These are phyloP conservation scores for Anniella stebbinsi DNA, from an alignment of 2,797 vertebrate genomes.

Conservation along the genomic window DNA sequence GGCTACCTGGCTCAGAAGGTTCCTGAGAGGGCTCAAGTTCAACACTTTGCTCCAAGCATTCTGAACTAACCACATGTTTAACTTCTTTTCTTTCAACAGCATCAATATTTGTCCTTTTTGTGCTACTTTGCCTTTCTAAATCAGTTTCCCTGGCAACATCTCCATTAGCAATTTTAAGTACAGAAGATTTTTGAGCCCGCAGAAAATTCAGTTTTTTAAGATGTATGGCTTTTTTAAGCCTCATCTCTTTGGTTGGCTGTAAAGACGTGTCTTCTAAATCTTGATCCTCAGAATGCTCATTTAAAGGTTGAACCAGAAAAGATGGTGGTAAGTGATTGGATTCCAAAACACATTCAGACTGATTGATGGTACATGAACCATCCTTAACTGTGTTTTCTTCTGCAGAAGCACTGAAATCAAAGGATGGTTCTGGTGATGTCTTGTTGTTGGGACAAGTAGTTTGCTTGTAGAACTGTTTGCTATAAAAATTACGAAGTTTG, in stretches of 20 bases:
- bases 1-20: constrained; percentile 67
- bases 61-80: constrained; percentile 51
- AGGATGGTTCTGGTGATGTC: constrained; percentile 78
- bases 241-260: constrained; percentile 79
- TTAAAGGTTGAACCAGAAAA: constrained; percentile 79
- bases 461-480: constrained; percentile 91
- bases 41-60: constrained; percentile 69
- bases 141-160: constrained; percentile 36
- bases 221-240: constrained; percentile 91
- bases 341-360: constrained; percentile 73
- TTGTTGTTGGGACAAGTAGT: constrained; percentile 76
- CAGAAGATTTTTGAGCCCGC: constrained; percentile 83
- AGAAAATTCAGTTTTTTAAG: constrained; percentile 95
- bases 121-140: constrained; percentile 30
- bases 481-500: constrained; percentile 94
- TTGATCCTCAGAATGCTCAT: constrained; percentile 75
- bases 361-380: constrained; percentile 70
- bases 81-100: constrained; percentile 58
- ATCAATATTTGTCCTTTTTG: neutral
- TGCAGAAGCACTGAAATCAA: constrained; percentile 61
- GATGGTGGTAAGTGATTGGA: constrained; percentile 74
- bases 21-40: constrained; percentile 72
- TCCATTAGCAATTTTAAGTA: constrained; percentile 17
- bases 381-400: constrained; percentile 62
- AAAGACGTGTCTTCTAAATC: constrained; percentile 64